These are phyloP conservation scores for Darevskia nairensis DNA, from an alignment of 2,797 vertebrate species.

Conservation along the genomic window DNA sequence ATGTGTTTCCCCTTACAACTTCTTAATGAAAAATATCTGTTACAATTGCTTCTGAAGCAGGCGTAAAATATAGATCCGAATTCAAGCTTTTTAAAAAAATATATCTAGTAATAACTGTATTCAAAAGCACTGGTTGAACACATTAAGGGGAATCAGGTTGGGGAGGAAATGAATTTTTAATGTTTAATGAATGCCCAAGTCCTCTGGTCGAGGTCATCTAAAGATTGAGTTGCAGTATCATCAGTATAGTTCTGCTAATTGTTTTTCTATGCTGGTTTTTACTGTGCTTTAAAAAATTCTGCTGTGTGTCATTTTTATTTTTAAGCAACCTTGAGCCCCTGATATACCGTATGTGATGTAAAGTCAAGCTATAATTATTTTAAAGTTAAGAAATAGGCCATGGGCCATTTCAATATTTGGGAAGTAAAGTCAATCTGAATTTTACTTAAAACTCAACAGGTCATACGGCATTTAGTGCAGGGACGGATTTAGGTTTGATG, in stretches of 20 bases:
- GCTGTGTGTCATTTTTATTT: neutral
- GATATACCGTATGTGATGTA: neutral
- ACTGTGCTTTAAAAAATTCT: neutral
- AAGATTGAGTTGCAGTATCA: neutral
- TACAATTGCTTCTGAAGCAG: slow-evolving; percentile 48
- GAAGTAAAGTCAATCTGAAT: neutral
- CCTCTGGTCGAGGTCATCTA: neutral
- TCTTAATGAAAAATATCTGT: slow-evolving; percentile 49
- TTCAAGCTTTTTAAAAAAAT: neutral
- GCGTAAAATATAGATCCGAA: slow-evolving; percentile 44
- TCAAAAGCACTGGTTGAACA: neutral
- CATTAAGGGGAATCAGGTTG: neutral
- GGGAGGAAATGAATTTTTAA: neutral
- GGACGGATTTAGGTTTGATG: too few species aligned
- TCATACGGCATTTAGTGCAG: neutral
- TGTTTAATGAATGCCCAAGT: neutral
- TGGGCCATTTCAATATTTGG: neutral
- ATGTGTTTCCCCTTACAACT: neutral
- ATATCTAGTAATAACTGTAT: slow-evolving; percentile 10
- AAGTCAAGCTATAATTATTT: neutral
- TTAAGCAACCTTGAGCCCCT: neutral
- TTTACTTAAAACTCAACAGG: neutral
- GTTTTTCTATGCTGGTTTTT: neutral
- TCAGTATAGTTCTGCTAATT: neutral
- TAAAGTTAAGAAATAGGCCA: neutral